Base-by-base conservation (phyloP, 2,888 invertebrate genomes). In the Carabus problematicus region DNA sequence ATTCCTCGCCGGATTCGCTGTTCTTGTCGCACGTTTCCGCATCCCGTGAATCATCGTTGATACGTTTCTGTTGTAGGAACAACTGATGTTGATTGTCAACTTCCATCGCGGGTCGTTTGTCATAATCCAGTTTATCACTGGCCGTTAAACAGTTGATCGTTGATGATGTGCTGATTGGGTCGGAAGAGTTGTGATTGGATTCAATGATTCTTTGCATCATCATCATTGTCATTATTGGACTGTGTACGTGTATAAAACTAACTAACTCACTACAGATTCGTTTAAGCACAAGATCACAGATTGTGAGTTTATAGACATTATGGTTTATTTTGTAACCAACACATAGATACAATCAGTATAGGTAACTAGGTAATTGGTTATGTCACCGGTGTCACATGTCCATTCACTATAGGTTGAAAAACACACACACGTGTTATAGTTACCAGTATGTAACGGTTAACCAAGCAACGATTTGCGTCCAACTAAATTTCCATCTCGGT, bases 221-320 rank as follows among this genome's bases (percentile, higher is more conserved):
- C 79, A 83, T 78, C 82, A 83, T 83, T 80, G 83, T 83, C 83
- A 83, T 83, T 78, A 79, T 81, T 74, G 72, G 1, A 45, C 3
- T 45, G 45, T 45, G 11, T 12, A n/a, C n/a, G n/a, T n/a, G n/a
- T n/a, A n/a, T n/a, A n/a, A n/a, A n/a, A n/a, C n/a, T n/a, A n/a
- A n/a, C n/a, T n/a, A 16, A 18, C 19, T 1, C 45, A 45, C n/a
- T 14, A 52, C 29, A 29, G 29, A 29, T 29, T 29, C 6, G 3
- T 29, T 29, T 14, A 18, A 14, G 11, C 52, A 12, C 12, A 19
- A 52, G 16, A 52, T 47, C 7, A 14, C 47, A 47, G 47, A 7
- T n/a, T 47, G 1, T 7, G n/a, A 14, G 16, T 11, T 9, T 47
- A n/a, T 47, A 9, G 3, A 47, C n/a, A 47, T 47, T 11, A 47